Evolutionary conservation across 1,140 invertebrate species (phyloP), one percentile per base, ranked within the genome.

Genomic region (Linepithema humile): DNA sequence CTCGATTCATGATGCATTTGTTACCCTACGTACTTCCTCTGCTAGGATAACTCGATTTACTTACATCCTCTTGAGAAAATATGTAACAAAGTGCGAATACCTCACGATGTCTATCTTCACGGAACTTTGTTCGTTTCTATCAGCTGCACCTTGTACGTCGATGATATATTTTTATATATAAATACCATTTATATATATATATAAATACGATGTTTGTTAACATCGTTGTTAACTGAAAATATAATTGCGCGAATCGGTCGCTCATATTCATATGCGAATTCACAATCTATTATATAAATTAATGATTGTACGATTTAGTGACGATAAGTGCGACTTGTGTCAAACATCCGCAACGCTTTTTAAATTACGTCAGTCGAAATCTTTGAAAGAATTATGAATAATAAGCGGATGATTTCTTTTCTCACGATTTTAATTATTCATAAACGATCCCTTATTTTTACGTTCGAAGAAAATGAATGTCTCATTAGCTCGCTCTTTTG

Each of bases 1-100:
- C 10, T 69, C 3, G 17, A 55, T 40, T 78, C 7, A 53, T 40
- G 29, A 85, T 82, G 88, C 70, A 72, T 77, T 84, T 86, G 78
- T 89, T 86, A 86, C 82, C 87, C 82, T 84, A 77, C 75, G 88
- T 89, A 88, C 69, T 86, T 89, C 80, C 75, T 82, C 87, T 72
- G 55, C 53, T 57, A 57, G 35, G 17, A 83, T 35, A 78, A 65
- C 67, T 32, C 1, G 35, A 53, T 62, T 78, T 57, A 5, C 43
- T 69, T 69, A 50, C 23, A 45, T n/a, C 40, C 32, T 80, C 43
- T 84, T 7, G 17, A 64, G 50, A 53, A 53, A 26, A 60, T 10
- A 45, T 12, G 10, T 3, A 45, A 9, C 10, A 50, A 38, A 83
- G 26, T 35, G 38, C 20, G n/a, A 53, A 43, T 12, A 38, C 20